phyloP scores from a whole-genome alignment of 1,140 invertebrate species.

The Zaprionus ghesquierei region DNA sequence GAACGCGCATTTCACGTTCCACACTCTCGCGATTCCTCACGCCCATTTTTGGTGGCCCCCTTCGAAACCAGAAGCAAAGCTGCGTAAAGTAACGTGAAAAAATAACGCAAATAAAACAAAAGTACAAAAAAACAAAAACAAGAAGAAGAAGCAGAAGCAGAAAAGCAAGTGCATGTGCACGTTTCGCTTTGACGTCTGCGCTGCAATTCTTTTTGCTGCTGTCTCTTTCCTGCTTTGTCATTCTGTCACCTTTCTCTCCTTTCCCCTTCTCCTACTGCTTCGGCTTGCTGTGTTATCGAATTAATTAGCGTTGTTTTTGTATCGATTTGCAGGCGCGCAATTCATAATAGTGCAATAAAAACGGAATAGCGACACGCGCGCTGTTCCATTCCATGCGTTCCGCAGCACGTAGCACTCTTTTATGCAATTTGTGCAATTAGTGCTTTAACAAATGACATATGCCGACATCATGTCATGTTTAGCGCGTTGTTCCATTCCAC shows the following conservation, averaged over 20 bases:
- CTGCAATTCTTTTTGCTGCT: no score
- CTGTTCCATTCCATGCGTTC: slow-evolving; percentile 47
- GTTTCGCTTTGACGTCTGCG: background rate
- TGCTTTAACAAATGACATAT: no score
- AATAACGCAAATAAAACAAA: background rate
- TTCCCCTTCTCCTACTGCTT: background rate
- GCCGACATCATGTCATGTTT: no score
- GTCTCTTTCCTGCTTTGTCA: no score
- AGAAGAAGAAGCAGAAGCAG: background rate
- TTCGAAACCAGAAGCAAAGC: slow-evolving; percentile 31
- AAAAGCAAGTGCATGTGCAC: background rate
- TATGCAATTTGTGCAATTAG: no score
- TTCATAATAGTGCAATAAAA: slow-evolving; percentile 14
- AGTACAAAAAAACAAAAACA: background rate
- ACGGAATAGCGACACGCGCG: slow-evolving; percentile 12
- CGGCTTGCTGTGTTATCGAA: slow-evolving; percentile 35
- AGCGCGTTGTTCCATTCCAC: slow-evolving; percentile 3
- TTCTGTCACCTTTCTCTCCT: background rate
- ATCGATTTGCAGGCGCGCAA: slow-evolving; percentile 28
- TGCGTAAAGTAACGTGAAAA: slow-evolving; percentile 9
- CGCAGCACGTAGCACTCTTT: background rate
- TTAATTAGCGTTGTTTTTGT: slow-evolving; percentile 41
- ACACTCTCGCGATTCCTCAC: slow-evolving; percentile 58
- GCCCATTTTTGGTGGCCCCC: slow-evolving; percentile 56
- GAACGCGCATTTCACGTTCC: slow-evolving; percentile 25